A percentile compares a stretch with the other conserved stretches of the same genome.
Evolutionary conservation across 2,888 invertebrate species (phyloP).

Genomic region (Macrostomum cliftonense): DNA sequence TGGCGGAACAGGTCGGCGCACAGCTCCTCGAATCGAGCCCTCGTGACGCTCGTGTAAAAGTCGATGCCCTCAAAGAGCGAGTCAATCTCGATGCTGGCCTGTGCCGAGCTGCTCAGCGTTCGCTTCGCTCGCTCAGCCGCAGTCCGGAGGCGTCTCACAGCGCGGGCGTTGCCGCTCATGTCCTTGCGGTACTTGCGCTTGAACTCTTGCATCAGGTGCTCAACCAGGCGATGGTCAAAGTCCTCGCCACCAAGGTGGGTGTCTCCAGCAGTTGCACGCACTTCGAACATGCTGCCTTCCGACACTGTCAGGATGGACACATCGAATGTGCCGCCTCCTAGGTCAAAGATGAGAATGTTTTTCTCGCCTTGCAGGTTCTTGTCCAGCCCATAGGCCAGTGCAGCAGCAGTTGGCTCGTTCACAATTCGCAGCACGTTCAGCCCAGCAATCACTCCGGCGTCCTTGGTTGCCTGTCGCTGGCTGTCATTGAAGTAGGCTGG

Average conservation of each 20-base stretch:
- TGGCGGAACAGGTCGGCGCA: constrained; percentile 84
- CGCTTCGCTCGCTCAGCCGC: constrained; percentile 56
- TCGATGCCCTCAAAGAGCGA: constrained; percentile 83
- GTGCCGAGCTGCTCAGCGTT: constrained; percentile 43
- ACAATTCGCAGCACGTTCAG: constrained; percentile 74
- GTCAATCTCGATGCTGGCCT: constrained; percentile 65
- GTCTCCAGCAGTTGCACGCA: constrained; percentile 40
- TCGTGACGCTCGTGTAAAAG: constrained; percentile 83
- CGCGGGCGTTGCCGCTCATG: constrained; percentile 56
- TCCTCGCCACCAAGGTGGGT: constrained; percentile 58
- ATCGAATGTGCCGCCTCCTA: constrained; percentile 16
- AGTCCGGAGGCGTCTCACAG: constrained; percentile 69
- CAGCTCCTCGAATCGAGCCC: constrained; percentile 88
- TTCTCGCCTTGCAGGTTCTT: constrained; percentile 40
- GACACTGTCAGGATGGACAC: constrained; percentile 40
- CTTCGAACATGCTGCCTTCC: constrained; percentile 44
- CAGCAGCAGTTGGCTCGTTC: constrained; percentile 78
- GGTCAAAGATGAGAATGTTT: constrained; percentile 44
- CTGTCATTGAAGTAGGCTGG: constrained; percentile 37
- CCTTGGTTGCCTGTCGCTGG: constrained; percentile 51
- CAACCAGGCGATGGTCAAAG: constrained; percentile 63
- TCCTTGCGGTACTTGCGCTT: constrained; percentile 51
- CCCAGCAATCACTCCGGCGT: constrained; percentile 64
- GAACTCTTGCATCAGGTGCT: constrained; percentile 59
- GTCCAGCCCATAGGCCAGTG: constrained; percentile 60